phyloP scores from a whole-genome alignment of 2,797 vertebrate genomes.

The Calcarius lapponicus region DNA sequence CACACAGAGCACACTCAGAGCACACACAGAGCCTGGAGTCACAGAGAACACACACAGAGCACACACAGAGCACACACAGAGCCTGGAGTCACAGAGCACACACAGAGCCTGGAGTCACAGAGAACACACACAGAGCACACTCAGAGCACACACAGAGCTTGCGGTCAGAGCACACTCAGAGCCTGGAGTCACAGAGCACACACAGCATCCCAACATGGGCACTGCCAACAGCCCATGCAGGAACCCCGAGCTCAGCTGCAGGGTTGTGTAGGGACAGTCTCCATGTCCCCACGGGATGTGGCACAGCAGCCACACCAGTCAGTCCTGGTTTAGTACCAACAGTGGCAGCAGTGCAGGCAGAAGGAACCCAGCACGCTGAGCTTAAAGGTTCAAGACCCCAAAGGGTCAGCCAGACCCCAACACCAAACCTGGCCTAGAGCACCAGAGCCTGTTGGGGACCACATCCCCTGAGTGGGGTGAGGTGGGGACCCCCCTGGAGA shows the following conservation, averaged over 20 bases:
- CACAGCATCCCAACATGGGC: rapidly evolving
- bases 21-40: too few relatives aligned
- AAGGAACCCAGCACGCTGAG: not conserved
- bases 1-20: too few relatives aligned
- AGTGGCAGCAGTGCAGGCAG: not conserved
- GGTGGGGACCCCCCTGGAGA: not conserved
- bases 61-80: not conserved
- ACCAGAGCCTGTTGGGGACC: not conserved
- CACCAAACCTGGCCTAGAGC: not conserved
- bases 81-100: not conserved
- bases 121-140: not conserved
- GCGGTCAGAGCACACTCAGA: not conserved
- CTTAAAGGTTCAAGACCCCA: not conserved
- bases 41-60: too few relatives aligned
- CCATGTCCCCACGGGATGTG: not conserved
- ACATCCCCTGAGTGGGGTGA: rapidly evolving
- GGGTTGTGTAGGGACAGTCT: rapidly evolving
- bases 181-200: not conserved
- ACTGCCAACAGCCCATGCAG: not conserved
- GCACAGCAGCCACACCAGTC: not conserved
- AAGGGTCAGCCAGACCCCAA: not conserved
- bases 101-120: not conserved
- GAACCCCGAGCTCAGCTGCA: not conserved
- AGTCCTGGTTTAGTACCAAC: rapidly evolving
- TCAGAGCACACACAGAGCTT: not conserved